Percentiles rank a stretch among this genome's conserved stretches.
phyloP scores from a whole-genome alignment of 2,797 vertebrate genomes.

The Microhierax caerulescens region DNA sequence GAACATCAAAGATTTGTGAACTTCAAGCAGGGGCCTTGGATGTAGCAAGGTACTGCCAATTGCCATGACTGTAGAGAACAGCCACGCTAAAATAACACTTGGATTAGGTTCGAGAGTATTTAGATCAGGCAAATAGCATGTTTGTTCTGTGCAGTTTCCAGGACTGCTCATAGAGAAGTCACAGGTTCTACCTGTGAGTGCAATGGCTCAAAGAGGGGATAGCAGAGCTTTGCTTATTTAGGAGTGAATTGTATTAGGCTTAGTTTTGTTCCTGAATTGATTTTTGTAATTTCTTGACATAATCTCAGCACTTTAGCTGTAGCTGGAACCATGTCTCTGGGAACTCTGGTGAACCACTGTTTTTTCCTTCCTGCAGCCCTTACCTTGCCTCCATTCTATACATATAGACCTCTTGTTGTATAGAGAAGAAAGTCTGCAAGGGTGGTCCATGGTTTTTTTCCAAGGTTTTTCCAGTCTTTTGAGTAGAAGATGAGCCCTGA shows the following conservation, averaged over 20 bases:
- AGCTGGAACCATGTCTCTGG: neutral
- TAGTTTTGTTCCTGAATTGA: neutral
- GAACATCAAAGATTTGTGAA: neutral
- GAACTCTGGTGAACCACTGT: neutral
- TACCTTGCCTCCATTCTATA: neutral
- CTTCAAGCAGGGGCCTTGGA: neutral
- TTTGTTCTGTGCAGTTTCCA: slow-evolving; percentile 25
- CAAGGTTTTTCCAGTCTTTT: neutral
- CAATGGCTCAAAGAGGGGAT: neutral
- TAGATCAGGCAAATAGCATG: neutral
- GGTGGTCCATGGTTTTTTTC: fast-evolving
- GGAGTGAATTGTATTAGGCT: neutral
- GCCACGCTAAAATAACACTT: slow-evolving; percentile 12
- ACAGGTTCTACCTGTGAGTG: slow-evolving; percentile 4
- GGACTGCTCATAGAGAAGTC: slow-evolving; percentile 4
- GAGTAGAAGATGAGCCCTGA: neutral
- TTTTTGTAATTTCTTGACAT: neutral
- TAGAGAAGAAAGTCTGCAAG: neutral
- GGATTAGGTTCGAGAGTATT: slow-evolving; percentile 15
- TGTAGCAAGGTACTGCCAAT: neutral
- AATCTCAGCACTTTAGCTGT: neutral
- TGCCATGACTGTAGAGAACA: neutral
- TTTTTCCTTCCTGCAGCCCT: neutral
- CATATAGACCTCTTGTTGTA: neutral
- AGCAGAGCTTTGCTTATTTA: neutral